These are phyloP conservation scores for Lithosia quadra DNA, from an alignment of 2,888 invertebrate genomes.

Conservation along the genomic window DNA sequence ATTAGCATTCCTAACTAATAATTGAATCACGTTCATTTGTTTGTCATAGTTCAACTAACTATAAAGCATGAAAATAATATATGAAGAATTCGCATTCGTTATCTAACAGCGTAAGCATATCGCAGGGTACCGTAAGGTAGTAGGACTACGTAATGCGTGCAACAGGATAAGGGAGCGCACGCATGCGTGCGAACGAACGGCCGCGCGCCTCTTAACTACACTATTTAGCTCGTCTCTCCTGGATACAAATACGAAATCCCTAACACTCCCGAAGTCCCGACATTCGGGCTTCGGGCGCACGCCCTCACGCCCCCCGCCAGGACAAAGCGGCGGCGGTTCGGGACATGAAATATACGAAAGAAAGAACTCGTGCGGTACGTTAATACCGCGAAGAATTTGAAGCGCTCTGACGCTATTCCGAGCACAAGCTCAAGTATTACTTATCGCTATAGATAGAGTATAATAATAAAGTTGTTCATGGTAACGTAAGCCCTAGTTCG, in stretches of 20 bases:
- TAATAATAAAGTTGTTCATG: slow-evolving; percentile 8
- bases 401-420: slow-evolving; percentile 29
- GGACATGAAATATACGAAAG: slow-evolving; percentile 43
- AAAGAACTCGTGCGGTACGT: slow-evolving; percentile 34
- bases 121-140: slow-evolving; percentile 34
- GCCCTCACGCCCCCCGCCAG: slow-evolving; percentile 68
- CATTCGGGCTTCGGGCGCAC: slow-evolving; percentile 58
- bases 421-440: slow-evolving; percentile 6
- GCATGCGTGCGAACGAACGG: slow-evolving; percentile 76
- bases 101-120: slow-evolving; percentile 42
- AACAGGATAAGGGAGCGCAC: slow-evolving; percentile 68
- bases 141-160: slow-evolving; percentile 58
- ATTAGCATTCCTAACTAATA: slow-evolving; percentile 18
- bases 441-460: background rate
- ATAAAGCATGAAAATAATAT: background rate
- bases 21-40: background rate
- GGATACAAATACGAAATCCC: slow-evolving; percentile 59
- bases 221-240: slow-evolving; percentile 51
- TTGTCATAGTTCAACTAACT: background rate
- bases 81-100: slow-evolving; percentile 27
- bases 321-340: slow-evolving; percentile 38
- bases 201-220: slow-evolving; percentile 75
- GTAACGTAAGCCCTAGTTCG: background rate
- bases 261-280: slow-evolving; percentile 55
- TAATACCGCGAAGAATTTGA: slow-evolving; percentile 47